Conservation (phyloP, 2,113 vertebrate species). For the Chelonoidis abingdonii region DNA sequence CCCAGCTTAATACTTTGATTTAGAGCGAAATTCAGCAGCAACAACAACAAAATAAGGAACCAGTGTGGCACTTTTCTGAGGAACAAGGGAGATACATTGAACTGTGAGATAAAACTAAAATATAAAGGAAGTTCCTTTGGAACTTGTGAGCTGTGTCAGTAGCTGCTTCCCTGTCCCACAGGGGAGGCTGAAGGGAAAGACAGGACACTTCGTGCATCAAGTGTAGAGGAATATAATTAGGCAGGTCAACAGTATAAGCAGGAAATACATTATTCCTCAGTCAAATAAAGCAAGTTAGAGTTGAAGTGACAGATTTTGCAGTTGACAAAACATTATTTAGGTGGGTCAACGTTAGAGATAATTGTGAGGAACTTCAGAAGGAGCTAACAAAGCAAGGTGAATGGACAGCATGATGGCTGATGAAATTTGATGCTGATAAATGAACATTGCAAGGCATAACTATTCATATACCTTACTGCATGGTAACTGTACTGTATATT, state of each 20-base stretch:
- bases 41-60: not conserved
- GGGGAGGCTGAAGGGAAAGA: not conserved
- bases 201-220: not conserved
- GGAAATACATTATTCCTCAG: not conserved
- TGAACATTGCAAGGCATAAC: not conserved
- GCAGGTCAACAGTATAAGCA: not conserved
- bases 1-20: conserved; percentile 40
- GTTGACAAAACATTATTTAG: not conserved
- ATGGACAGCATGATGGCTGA: not conserved
- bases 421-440: not conserved
- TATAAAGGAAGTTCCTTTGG: not conserved
- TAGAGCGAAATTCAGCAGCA: conserved; percentile 16
- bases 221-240: not conserved
- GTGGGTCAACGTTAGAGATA: not conserved
- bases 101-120: not conserved
- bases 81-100: not conserved
- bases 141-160: not conserved
- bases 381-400: not conserved
- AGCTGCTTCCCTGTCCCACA: not conserved
- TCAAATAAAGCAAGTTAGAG: not conserved
- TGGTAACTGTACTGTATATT: not conserved
- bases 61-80: not conserved
- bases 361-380: not conserved
- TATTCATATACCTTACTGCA: fast-evolving
- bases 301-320: not conserved